A percentile compares a stretch with the other conserved stretches of the same genome.
phyloP scores from a whole-genome alignment of 2,797 vertebrate genomes.

The Amniataba percoides region DNA sequence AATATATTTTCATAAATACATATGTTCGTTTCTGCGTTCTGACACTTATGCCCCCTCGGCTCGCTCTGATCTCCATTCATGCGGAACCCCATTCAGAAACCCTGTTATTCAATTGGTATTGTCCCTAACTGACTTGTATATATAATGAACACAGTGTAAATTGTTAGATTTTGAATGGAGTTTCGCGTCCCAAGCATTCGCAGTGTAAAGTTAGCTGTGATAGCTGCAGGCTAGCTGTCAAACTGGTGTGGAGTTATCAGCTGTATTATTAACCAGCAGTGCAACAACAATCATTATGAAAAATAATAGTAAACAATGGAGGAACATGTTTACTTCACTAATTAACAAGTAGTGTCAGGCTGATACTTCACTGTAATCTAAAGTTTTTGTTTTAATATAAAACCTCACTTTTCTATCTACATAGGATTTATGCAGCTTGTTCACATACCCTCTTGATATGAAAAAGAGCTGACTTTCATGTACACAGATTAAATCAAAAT shows the following conservation, averaged over 20 bases:
- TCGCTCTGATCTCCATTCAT: neutral
- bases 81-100: constrained; percentile 27
- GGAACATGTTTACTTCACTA: too few relatives aligned
- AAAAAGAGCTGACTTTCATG: neutral
- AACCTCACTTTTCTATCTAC: too few relatives aligned
- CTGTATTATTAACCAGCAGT: neutral
- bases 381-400: too few relatives aligned
- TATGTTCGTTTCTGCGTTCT: neutral
- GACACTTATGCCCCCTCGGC: constrained; percentile 7
- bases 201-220: neutral
- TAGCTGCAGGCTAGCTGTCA: constrained; percentile 51
- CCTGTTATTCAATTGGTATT: neutral
- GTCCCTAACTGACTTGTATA: neutral
- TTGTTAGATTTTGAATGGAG: neutral
- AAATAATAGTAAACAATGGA: neutral
- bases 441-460: neutral
- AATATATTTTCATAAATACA: too few relatives aligned
- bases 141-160: neutral
- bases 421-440: too few relatives aligned
- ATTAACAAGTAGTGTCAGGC: too few relatives aligned
- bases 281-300: neutral
- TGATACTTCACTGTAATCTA: too few relatives aligned
- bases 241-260: constrained; percentile 6
- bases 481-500: too few relatives aligned
- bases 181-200: neutral